Evolutionary conservation across 2,113 vertebrate genomes (phyloP).

Genomic region (Hemichromis elongatus): DNA sequence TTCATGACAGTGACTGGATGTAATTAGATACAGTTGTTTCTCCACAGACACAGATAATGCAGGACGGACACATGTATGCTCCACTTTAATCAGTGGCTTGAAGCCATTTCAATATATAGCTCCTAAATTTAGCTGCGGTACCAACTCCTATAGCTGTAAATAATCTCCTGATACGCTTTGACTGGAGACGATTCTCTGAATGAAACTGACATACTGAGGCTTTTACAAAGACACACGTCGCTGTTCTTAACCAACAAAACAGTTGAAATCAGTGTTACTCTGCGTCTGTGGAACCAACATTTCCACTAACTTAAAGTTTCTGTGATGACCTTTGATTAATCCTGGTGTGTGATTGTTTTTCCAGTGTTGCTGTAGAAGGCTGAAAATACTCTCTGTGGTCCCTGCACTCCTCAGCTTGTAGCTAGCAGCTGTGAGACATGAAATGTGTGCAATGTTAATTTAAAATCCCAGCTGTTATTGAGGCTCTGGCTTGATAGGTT

Average conservation of each 20-base stretch:
- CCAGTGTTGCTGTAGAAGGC: conserved; percentile 18
- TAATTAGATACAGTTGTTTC: neutral
- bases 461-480: conserved; percentile 55
- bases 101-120: neutral
- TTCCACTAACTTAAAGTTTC: neutral
- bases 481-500: conserved; percentile 64
- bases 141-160: neutral
- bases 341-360: neutral
- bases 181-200: neutral
- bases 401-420: conserved; percentile 46
- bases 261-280: neutral
- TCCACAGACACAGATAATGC: conserved; percentile 4
- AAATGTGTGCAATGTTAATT: conserved; percentile 66
- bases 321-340: conserved; percentile 3
- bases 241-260: neutral
- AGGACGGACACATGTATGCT: neutral
- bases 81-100: neutral
- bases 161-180: neutral
- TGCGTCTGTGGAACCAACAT: conserved; percentile 26
- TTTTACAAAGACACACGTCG: neutral
- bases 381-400: neutral
- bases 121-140: neutral
- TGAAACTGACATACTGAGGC: neutral
- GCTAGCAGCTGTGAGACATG: conserved; percentile 35
- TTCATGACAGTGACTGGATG: neutral